A percentile compares a stretch with the other conserved stretches of the same genome.
Conservation (phyloP, 2,888 invertebrate genomes). For the Horisme vitalbata region DNA sequence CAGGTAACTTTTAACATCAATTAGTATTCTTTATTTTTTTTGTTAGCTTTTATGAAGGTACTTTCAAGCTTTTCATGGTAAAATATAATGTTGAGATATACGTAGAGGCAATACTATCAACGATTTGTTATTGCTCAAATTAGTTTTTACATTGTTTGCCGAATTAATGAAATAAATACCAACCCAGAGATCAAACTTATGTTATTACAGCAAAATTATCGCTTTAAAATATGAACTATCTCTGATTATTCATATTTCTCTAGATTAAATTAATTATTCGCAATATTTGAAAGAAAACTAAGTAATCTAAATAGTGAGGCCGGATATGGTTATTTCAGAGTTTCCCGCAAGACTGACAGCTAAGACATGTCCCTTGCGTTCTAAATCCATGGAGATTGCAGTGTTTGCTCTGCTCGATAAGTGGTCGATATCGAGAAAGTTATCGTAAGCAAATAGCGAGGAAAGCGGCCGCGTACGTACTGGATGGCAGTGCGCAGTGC, state of each 20-base stretch:
- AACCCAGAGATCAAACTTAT: too few species aligned
- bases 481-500: not conserved
- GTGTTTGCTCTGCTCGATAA: constrained; percentile 59
- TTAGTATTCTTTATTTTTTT: not conserved
- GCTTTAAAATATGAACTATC: too few species aligned
- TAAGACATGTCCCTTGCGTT: constrained; percentile 26
- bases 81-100: too few species aligned
- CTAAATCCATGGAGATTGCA: constrained; percentile 40
- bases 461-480: constrained; percentile 34
- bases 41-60: not conserved
- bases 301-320: too few species aligned
- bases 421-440: constrained; percentile 65
- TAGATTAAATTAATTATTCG: too few species aligned
- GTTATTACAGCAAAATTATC: too few species aligned
- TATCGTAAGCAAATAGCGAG: constrained; percentile 68
- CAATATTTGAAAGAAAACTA: too few species aligned
- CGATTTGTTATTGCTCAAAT: too few species aligned
- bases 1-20: not conserved
- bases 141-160: too few species aligned
- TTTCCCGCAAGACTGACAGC: constrained; percentile 8
- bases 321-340: not conserved
- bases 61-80: not conserved
- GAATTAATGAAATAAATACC: too few species aligned
- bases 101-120: too few species aligned
- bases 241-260: too few species aligned